Percentiles rank a stretch among this genome's conserved stretches.
These are phyloP conservation scores for Cryptoprocta ferox DNA, from an alignment of 2,797 vertebrate genomes.

Conservation along the genomic window DNA sequence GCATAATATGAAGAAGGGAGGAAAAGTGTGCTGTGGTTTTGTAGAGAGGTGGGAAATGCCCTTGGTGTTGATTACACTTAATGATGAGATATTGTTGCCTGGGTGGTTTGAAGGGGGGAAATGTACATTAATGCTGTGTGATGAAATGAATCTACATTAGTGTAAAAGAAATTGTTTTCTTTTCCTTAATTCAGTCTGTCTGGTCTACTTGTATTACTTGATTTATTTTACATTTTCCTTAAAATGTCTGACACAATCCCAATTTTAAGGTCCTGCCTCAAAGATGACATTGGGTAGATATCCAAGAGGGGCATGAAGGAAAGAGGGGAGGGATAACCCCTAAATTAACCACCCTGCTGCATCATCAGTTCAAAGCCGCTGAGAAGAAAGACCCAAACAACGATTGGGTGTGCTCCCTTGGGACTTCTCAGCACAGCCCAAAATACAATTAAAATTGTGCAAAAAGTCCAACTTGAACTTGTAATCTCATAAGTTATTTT, in stretches of 20 bases:
- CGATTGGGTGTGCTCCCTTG: neutral
- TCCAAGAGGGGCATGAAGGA: neutral
- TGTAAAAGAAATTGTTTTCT: constrained; percentile 13
- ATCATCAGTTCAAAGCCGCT: neutral
- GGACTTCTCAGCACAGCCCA: neutral
- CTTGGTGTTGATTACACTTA: constrained; percentile 76
- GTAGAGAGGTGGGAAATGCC: constrained; percentile 73
- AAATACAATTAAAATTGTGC: constrained; percentile 36
- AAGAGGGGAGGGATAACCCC: neutral
- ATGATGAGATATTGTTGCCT: constrained; percentile 71
- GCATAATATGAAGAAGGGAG: constrained; percentile 61
- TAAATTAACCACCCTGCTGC: neutral
- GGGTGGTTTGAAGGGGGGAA: constrained; percentile 67
- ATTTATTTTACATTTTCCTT: constrained; percentile 37
- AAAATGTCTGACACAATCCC: neutral
- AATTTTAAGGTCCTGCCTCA: neutral
- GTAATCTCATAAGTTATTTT: constrained; percentile 57
- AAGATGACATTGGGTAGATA: neutral
- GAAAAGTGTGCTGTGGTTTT: constrained; percentile 72
- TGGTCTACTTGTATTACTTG: neutral
- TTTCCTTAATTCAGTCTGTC: constrained; percentile 8
- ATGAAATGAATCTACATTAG: constrained; percentile 37
- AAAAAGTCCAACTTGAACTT: constrained; percentile 39
- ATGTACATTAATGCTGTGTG: constrained; percentile 46
- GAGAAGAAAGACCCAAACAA: neutral